Conservation (phyloP, 2,797 vertebrate genomes). For the Poeciliopsis turneri region DNA sequence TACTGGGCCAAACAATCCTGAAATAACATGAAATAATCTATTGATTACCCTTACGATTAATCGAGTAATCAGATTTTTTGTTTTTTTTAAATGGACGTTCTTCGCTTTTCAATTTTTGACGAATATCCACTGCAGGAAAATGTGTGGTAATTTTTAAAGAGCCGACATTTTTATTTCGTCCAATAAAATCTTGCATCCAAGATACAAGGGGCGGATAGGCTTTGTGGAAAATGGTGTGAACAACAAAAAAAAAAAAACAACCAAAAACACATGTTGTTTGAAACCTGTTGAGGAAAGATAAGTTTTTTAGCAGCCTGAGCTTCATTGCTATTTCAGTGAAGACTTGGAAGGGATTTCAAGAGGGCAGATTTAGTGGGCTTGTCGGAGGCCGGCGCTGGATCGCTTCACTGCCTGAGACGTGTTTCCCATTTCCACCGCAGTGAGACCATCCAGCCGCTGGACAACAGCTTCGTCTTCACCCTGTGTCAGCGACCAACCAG, state of each 20-base stretch:
- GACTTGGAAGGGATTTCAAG: not conserved
- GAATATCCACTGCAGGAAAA: too few relatives aligned
- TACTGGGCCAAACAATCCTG: not conserved
- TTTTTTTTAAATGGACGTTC: not conserved
- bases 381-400: not conserved
- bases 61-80: too few relatives aligned
- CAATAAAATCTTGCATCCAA: too few relatives aligned
- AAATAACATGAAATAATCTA: not conserved
- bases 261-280: not conserved
- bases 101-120: not conserved
- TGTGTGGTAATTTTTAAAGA: not conserved
- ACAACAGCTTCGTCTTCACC: not conserved
- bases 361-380: not conserved
- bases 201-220: not conserved
- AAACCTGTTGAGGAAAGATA: not conserved
- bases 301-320: not conserved
- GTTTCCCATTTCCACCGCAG: constrained; percentile 8
- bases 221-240: not conserved
- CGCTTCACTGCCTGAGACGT: constrained; percentile 2
- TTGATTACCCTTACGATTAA: too few relatives aligned
- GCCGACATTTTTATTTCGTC: not conserved
- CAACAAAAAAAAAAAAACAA: too few relatives aligned
- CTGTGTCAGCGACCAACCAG: not conserved
- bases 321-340: not conserved
- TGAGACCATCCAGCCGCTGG: not conserved